Percentiles rank a stretch among this genome's conserved stretches.
These are phyloP conservation scores for Micoletzkya japonica DNA, from an alignment of 2,888 invertebrate genomes.

Conservation along the genomic window DNA sequence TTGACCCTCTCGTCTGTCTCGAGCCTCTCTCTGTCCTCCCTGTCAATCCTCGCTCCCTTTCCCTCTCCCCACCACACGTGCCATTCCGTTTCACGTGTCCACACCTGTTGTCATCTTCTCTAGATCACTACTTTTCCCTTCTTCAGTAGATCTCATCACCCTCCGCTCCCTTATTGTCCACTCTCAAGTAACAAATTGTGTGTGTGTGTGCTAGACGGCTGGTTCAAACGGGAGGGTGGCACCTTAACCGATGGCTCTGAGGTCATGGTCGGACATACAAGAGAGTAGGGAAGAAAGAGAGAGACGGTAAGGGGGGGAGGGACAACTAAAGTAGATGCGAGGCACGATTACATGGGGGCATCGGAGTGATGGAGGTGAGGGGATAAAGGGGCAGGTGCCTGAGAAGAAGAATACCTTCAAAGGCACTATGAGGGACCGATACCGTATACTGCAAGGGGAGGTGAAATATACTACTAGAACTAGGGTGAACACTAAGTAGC, in stretches of 20 bases:
- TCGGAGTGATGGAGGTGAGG: conserved; percentile 3
- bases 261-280: background rate
- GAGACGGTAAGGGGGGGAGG: background rate
- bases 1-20: conserved; percentile 15
- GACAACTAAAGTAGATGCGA: conserved; percentile 5
- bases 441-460: too few species aligned
- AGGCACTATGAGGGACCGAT: too few species aligned
- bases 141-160: conserved; percentile 1
- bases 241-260: conserved; percentile 13
- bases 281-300: conserved; percentile 9
- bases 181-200: conserved; percentile 1
- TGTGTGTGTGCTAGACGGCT: background rate
- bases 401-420: background rate
- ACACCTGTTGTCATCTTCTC: too few species aligned
- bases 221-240: conserved; percentile 1
- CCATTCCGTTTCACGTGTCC: background rate
- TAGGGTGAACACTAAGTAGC: too few species aligned
- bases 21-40: background rate
- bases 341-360: background rate
- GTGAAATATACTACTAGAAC: too few species aligned
- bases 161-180: background rate
- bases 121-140: background rate
- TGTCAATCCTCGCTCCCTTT: background rate
- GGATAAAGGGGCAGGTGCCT: background rate
- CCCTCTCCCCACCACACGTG: background rate